These are phyloP conservation scores for Lagenorhynchus albirostris DNA, from an alignment of 2,113 vertebrate species.

Conservation along the genomic window DNA sequence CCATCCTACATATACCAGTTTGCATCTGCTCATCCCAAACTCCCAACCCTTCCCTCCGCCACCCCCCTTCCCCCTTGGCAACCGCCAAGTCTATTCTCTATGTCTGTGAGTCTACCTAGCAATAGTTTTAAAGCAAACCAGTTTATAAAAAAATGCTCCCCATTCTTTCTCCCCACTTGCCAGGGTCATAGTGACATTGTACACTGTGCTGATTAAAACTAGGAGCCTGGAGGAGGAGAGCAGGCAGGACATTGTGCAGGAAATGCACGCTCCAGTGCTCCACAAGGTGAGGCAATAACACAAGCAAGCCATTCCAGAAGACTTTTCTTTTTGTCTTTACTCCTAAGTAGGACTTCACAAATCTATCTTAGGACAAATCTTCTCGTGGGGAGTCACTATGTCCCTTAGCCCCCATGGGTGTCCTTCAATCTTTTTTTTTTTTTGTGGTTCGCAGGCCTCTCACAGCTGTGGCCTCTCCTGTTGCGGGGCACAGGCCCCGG, in stretches of 20 bases:
- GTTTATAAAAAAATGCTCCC: not conserved
- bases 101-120: not conserved
- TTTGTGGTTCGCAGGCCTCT: too few species aligned
- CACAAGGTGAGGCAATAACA: not conserved
- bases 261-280: not conserved
- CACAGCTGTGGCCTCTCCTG: too few species aligned
- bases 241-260: not conserved
- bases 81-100: not conserved
- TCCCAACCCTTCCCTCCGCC: not conserved
- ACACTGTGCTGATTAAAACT: not conserved
- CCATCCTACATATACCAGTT: not conserved
- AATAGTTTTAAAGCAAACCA: conserved; percentile 12
- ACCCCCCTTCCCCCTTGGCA: not conserved
- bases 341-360: not conserved
- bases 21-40: not conserved
- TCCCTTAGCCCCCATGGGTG: too few species aligned
- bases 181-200: not conserved
- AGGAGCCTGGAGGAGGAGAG: not conserved
- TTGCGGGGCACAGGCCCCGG: too few species aligned
- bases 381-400: not conserved
- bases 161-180: not conserved
- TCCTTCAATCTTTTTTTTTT: not conserved
- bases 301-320: not conserved
- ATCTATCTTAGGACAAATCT: not conserved
- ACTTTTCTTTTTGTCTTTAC: not conserved